Evolutionary conservation across 2,888 invertebrate species (phyloP).

Genomic region (Meta bourneti): DNA sequence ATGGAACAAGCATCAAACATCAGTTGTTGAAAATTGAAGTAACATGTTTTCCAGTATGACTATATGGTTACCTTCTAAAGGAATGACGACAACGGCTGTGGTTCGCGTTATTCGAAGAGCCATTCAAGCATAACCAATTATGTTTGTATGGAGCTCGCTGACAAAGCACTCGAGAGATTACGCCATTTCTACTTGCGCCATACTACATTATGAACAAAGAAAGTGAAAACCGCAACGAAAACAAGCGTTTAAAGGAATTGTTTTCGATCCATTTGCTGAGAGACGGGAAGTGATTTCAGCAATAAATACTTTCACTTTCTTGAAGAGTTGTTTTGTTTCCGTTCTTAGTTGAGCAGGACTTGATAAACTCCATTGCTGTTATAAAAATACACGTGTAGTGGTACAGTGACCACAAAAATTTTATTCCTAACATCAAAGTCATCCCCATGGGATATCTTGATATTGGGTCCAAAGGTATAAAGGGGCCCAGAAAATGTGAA

Average conservation of each 20-base stretch:
- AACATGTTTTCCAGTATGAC: not conserved
- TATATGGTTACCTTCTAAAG: not conserved
- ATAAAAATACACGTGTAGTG: no score
- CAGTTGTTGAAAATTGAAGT: not conserved
- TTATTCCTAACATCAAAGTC: no score
- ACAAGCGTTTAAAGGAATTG: conserved; percentile 33
- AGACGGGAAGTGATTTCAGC: conserved; percentile 19
- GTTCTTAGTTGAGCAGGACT: not conserved
- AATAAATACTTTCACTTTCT: conserved; percentile 21
- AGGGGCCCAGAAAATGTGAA: no score
- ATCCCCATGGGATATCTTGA: no score
- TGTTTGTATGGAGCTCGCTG: conserved; percentile 6
- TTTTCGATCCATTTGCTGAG: conserved; percentile 27
- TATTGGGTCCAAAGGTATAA: no score
- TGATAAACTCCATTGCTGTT: no score
- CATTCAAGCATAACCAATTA: conserved; percentile 51
- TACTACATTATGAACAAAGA: conserved; percentile 35
- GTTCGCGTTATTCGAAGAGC: conserved; percentile 7
- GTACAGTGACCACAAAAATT: no score
- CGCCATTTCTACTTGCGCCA: conserved; percentile 37
- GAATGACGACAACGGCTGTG: conserved; percentile 19
- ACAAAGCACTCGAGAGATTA: conserved; percentile 20
- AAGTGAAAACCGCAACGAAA: conserved; percentile 14
- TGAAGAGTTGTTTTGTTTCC: not conserved
- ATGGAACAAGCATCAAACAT: not conserved